Evolutionary conservation across 2,113 vertebrate species (phyloP), one percentile per base, ranked within the genome.

Genomic region (Collichthys lucidus): DNA sequence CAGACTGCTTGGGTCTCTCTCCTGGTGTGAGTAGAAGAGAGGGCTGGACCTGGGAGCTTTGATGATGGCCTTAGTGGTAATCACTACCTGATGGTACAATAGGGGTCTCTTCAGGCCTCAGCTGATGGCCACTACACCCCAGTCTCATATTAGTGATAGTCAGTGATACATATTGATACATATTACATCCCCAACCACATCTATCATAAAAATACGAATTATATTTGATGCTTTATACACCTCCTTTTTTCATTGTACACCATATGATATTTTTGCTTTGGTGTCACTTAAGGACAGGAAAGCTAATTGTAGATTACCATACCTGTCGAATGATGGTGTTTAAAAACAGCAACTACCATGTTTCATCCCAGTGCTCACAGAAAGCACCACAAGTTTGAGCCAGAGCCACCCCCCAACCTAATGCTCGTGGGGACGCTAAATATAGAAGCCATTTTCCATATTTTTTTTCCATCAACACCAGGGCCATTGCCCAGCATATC

Each of bases 391-490:
- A 15, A 69, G 70, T 82, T 72, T 83, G 82, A 86, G 83, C 85
- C 84, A 85, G 46, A 82, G 78, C 71, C 81, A 70, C 26, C 26
- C 26, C 67, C 84, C 79, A 50, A 88, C 56, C 0, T 55, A 91
- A 84, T 66, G 79, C 86, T 84, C 50, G 14, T 55, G 61, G 71
- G 77, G 59, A 63, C 26, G 66, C 92, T 94, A 93, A 92, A 94
- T 90, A 92, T 95, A 93, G 92, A 87, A 82, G 65, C 52, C 62
- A 66, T 86, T 91, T 91, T 92, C 81, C 75, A 91, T 87, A 90
- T 92, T 94, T 91, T 88, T 40, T 92, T 92, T 93, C 94, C 92
- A 93, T 93, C 91, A 91, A 86, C 86, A 87, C 59, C 50, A 69
- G 77, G 77, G 81, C 88, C 69, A 83, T 59, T 93, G 90, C 90